Base-by-base conservation (phyloP, 2,888 invertebrate species). In the Cephus runcator region DNA sequence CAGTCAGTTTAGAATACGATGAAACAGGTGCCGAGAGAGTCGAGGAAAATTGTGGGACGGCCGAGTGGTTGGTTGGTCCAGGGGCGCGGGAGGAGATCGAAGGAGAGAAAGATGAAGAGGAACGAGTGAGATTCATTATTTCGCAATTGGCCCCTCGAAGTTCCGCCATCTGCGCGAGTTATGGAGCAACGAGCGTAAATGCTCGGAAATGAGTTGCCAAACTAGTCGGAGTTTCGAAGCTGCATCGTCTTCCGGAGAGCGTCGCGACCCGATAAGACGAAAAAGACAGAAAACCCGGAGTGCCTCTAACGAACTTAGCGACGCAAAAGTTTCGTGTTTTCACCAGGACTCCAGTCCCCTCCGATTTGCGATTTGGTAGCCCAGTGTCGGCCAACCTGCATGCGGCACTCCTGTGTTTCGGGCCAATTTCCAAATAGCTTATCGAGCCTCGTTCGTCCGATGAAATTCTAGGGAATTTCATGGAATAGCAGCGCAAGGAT, bases 151-250 rank as follows among this genome's bases (percentile, higher is more conserved):
- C 23, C 71, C 23, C 33, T 11, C 30, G 31, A 71, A 71, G 30
- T 71, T 71, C 0, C 71, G 33, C 30, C 30, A 30, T 15, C 71
- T 31, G 12, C 71, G 30, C 71, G 30, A 71, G 30, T 71, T 71
- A 30, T 71, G 11, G 71, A 71, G 31, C 31, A 15, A 31, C 71
- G 30, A 34, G 71, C 71, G 71, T 71, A 71, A 71, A 71, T 71
- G 71, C 31, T 71, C 71, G 71, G 71, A 71, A 71, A 71, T 71
- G 71, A 71, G 71, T 71, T 71, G 11, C 71, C 71, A 30, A 71
- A 71, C 71, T 71, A 30, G 71, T 31, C 11, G 31, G 71, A 33
- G 71, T 56, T 23, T 56, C 56, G 56, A 23, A 56, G 56, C 23
- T 56, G 56, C 56, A 56, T 56, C 56, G 56, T 56, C 56, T 56